Evolutionary conservation across 1,140 invertebrate species (phyloP).

Genomic region (Ptiloglossa arizonensis): DNA sequence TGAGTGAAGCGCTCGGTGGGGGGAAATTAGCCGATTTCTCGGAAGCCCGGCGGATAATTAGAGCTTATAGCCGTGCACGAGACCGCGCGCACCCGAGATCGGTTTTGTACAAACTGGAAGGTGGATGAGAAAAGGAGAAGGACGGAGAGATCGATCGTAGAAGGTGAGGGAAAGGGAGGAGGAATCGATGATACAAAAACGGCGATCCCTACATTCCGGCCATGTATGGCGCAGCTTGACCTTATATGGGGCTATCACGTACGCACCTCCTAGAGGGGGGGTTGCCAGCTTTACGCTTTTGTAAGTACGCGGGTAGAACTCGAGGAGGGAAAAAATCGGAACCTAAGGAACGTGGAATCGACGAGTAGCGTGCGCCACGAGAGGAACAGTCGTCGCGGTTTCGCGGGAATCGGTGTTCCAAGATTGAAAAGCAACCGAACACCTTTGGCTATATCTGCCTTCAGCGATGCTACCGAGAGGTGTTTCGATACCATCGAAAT

Average conservation of each 20-base stretch:
- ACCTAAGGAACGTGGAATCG: conserved; percentile 15
- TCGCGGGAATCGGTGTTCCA: conserved; percentile 5
- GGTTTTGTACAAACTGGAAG: conserved; percentile 52
- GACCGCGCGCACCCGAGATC: conserved; percentile 39
- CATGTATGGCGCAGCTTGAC: conserved; percentile 72
- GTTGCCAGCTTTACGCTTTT: conserved; percentile 59
- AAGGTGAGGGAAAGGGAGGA: conserved; percentile 44
- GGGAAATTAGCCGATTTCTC: conserved; percentile 46
- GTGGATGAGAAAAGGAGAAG: conserved; percentile 22
- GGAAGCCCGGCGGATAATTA: conserved; percentile 59
- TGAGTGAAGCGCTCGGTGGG: too few species aligned
- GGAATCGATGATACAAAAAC: conserved; percentile 78
- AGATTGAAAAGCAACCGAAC: background rate
- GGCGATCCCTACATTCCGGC: conserved; percentile 79
- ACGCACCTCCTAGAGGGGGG: conserved; percentile 60
- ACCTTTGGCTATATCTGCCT: background rate
- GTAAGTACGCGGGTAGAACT: conserved; percentile 34
- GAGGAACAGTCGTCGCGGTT: conserved; percentile 3
- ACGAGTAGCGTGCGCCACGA: background rate
- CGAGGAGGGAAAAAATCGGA: conserved; percentile 41
- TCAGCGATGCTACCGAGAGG: too few species aligned
- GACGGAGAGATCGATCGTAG: conserved; percentile 49
- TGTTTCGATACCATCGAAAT: too few species aligned
- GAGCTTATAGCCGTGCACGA: conserved; percentile 36
- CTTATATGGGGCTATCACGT: conserved; percentile 77